These are phyloP conservation scores for Parthenolecanium corni DNA, from an alignment of 2,888 invertebrate species.

Conservation along the genomic window DNA sequence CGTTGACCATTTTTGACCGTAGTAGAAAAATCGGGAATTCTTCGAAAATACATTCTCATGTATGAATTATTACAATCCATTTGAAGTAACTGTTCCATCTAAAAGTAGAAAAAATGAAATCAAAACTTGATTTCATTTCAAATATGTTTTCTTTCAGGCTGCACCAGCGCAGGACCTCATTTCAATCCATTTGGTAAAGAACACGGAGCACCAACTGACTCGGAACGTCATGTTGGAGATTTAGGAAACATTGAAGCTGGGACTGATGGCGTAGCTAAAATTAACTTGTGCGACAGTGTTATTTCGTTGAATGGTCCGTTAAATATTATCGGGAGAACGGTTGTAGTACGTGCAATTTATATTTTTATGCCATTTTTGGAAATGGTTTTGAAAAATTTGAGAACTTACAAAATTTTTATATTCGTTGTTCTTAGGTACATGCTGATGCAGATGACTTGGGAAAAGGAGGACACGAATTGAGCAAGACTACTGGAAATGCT, in stretches of 20 bases:
- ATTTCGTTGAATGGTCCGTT: conserved; percentile 58
- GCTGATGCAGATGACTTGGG: conserved; percentile 89
- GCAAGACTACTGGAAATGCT: conserved; percentile 89
- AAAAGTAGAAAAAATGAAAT: too few species aligned
- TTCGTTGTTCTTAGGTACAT: conserved; percentile 50
- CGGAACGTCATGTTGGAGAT: conserved; percentile 75
- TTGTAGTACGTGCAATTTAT: conserved; percentile 33
- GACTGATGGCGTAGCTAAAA: conserved; percentile 51
- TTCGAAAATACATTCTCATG: too few species aligned
- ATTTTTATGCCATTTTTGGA: neutral
- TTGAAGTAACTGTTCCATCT: too few species aligned
- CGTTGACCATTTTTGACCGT: too few species aligned
- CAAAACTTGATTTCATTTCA: too few species aligned
- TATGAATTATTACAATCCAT: too few species aligned
- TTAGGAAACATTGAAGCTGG: conserved; percentile 69
- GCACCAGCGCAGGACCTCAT: conserved; percentile 88
- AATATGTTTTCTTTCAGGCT: conserved; percentile 41
- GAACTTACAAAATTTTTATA: neutral
- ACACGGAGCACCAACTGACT: conserved; percentile 69
- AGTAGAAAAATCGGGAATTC: too few species aligned
- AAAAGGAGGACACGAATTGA: conserved; percentile 81
- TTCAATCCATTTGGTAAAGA: conserved; percentile 73
- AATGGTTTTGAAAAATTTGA: neutral
- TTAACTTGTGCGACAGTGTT: conserved; percentile 50
- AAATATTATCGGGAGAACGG: conserved; percentile 56